Base-by-base conservation (phyloP, 64 coral and sea anemone species). In the Dendrophyllia cribrosa region DNA sequence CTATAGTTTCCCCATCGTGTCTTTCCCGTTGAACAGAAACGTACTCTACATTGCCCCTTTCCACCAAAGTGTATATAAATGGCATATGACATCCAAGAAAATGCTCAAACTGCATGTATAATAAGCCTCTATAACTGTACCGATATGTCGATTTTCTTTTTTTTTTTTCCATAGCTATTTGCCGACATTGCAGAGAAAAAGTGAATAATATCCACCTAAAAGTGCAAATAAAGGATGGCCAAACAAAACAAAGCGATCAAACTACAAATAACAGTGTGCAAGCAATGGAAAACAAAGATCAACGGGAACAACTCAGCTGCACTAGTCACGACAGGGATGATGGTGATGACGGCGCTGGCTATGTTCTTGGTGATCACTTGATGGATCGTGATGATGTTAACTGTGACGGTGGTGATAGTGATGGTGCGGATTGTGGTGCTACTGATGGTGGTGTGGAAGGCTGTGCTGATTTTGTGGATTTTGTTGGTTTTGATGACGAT, bases 141-240 rank as follows among this genome's bases (percentile, higher is more conserved):
- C 52, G 6, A 55, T 55, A 7, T 55, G 6, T 5, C 6, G 6
- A 55, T 55, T 55, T 55, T 5, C 52, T 55, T 55, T 55, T 55
- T 55, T 55, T 55, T 10, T 55, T 55, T 55, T 55, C 11, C 52
- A 7, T 55, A 88, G 85, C 66, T 74, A 88, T 88, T 88, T 88
- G 85, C 51, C 85, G 43, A 88, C 15, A 73, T 3, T 75, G 85
- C 25, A 88, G 65, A 76, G 44, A 52, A 16, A 76, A 76, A 19
- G 47, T 76, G 19, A 76, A 19, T 51, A 51, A 19, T 21, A 76
- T 52, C 10, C 9, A 15, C 17, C 73, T 9, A 20, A 4, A 52
- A 34, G 44, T 22, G 17, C 51, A 34, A 14, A 50, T 15, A 15
- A 51, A 19, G 5, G 17, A 76, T 52, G 14, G 14, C 48, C 5